Evolutionary conservation across 2,113 vertebrate species (phyloP).

Genomic region (Eonycteris spelaea): DNA sequence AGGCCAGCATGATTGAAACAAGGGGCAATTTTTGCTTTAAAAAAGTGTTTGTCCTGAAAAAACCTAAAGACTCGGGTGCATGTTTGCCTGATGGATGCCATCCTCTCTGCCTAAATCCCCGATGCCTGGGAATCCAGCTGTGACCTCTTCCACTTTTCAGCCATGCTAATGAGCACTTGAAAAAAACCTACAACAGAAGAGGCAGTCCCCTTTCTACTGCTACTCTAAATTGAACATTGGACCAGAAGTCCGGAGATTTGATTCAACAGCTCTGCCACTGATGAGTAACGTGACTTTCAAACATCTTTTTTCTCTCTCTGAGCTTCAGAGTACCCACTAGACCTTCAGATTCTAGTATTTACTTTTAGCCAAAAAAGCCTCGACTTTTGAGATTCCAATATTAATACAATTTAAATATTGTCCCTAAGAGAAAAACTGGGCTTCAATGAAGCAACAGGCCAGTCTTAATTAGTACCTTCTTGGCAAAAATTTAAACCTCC

Average conservation of each 20-base stretch:
- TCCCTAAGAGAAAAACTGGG: conserved; percentile 4
- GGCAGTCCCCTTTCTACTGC: not conserved
- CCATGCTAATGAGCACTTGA: not conserved
- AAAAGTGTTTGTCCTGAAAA: not conserved
- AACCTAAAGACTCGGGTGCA: not conserved
- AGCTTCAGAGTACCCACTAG: not conserved
- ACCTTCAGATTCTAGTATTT: conserved; percentile 11
- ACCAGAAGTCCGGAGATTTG: not conserved
- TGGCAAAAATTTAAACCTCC: not conserved
- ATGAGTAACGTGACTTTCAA: not conserved
- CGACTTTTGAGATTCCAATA: conserved; percentile 36
- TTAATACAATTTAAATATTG: conserved; percentile 31
- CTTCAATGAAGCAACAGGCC: not conserved
- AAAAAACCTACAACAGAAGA: not conserved
- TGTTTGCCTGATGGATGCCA: not conserved
- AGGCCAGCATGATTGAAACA: not conserved
- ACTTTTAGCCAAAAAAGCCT: conserved; percentile 19
- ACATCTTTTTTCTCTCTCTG: conserved; percentile 18
- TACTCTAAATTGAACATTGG: not conserved
- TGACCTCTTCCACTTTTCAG: not conserved
- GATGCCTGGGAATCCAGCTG: not conserved
- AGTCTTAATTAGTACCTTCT: not conserved
- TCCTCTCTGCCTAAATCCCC: not conserved
- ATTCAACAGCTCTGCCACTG: not conserved
- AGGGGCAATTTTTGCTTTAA: not conserved